Percentiles rank a stretch among this genome's conserved stretches.
These are phyloP conservation scores for Ceriagrion tenellum DNA, from an alignment of 2,888 invertebrate species.

Conservation along the genomic window DNA sequence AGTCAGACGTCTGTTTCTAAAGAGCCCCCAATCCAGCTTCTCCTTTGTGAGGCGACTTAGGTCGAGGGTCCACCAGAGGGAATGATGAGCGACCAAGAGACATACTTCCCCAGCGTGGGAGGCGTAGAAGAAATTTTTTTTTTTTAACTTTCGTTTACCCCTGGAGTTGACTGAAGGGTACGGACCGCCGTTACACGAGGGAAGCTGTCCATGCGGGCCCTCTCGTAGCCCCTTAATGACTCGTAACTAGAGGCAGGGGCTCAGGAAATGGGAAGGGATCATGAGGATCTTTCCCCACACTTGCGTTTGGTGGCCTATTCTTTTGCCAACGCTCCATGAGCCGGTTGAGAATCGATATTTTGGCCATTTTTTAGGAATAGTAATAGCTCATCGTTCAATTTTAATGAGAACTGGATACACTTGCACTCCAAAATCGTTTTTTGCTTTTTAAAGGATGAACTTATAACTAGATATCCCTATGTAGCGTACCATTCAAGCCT, in stretches of 20 bases:
- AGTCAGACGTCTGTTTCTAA: not conserved
- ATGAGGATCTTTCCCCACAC: no score
- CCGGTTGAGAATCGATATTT: no score
- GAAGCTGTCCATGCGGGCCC: not conserved
- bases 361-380: no score
- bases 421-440: no score
- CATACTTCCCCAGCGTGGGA: not conserved
- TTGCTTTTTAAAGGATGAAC: no score
- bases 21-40: not conserved
- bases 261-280: no score
- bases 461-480: no score
- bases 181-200: not conserved
- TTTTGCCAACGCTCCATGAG: no score
- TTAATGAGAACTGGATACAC: no score
- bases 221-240: not conserved
- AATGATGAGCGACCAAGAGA: constrained; percentile 30
- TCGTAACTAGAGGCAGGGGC: not conserved
- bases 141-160: not conserved
- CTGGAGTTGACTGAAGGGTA: not conserved
- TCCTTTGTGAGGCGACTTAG: constrained; percentile 33
- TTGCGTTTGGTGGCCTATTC: no score
- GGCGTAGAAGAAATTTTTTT: not conserved
- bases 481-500: no score
- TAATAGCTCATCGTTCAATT: no score
- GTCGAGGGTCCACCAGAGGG: not conserved